Conservation (phyloP, 1,140 invertebrate species). For the Stenopsyche tienmushanensis region DNA sequence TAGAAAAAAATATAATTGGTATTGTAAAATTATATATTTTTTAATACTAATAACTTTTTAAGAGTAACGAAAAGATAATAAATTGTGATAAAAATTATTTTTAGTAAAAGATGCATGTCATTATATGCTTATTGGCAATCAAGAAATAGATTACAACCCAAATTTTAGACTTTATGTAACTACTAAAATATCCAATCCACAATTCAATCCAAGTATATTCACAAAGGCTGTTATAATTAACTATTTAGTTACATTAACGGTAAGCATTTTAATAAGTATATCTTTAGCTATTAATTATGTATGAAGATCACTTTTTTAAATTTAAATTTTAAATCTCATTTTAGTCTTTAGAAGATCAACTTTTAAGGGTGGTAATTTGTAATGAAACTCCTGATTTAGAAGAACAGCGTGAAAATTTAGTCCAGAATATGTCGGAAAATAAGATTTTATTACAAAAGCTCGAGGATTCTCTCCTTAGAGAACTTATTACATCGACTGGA, state of each 20-base stretch:
- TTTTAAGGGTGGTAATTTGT: slow-evolving; percentile 82
- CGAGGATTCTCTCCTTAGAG: slow-evolving; percentile 79
- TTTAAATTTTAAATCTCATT: slow-evolving; percentile 20
- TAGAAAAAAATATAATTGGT: slow-evolving; percentile 86
- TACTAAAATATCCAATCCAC: slow-evolving; percentile 84
- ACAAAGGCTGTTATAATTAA: slow-evolving; percentile 87
- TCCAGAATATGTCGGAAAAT: slow-evolving; percentile 82
- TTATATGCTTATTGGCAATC: slow-evolving; percentile 81
- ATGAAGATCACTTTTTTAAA: neutral
- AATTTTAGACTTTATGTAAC: slow-evolving; percentile 86
- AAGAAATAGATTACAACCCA: slow-evolving; percentile 85
- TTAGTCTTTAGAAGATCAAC: slow-evolving; percentile 83
- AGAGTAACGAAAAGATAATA: neutral
- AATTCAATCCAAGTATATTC: slow-evolving; percentile 80
- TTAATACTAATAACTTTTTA: neutral
- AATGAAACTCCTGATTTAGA: slow-evolving; percentile 83
- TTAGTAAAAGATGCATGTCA: slow-evolving; percentile 67
- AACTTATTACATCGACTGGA: slow-evolving; percentile 79
- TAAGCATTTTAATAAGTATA: slow-evolving; percentile 44
- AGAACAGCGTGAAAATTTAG: slow-evolving; percentile 79
- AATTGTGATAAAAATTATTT: slow-evolving; percentile 32
- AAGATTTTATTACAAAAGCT: slow-evolving; percentile 78
- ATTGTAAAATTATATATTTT: slow-evolving; percentile 45
- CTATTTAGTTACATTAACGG: slow-evolving; percentile 81
- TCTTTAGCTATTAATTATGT: neutral